Evolutionary conservation across 2,888 invertebrate genomes (phyloP).

Genomic region (Pandemis heparana): DNA sequence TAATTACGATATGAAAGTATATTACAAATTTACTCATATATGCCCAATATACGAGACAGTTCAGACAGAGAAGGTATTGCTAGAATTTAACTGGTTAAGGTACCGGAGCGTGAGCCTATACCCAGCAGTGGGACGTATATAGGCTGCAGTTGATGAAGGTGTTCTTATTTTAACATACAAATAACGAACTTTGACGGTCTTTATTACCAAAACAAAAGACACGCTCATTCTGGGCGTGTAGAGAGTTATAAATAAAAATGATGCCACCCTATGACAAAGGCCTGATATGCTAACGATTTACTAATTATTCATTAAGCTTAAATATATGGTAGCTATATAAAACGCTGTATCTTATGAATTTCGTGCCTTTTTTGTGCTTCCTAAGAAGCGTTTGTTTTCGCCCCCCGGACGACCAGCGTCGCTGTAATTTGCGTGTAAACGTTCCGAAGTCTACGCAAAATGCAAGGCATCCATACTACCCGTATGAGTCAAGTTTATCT

Average conservation of each 20-base stretch:
- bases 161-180: too few species aligned
- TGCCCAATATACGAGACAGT: not conserved
- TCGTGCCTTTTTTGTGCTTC: constrained; percentile 80
- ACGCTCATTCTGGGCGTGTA: not conserved
- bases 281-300: not conserved
- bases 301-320: constrained; percentile 16
- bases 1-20: not conserved
- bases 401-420: constrained; percentile 52
- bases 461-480: not conserved
- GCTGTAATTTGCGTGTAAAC: not conserved
- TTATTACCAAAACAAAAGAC: not conserved
- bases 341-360: constrained; percentile 82
- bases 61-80: not conserved
- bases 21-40: not conserved
- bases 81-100: not conserved
- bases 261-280: not conserved
- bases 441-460: not conserved
- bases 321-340: constrained; percentile 18
- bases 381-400: constrained; percentile 70
- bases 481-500: not conserved
- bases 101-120: too few species aligned
- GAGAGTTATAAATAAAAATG: not conserved
- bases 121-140: too few species aligned
- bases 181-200: not conserved
- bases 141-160: too few species aligned